Conservation (phyloP, 2,888 invertebrate species). For the Andricus curvator region DNA sequence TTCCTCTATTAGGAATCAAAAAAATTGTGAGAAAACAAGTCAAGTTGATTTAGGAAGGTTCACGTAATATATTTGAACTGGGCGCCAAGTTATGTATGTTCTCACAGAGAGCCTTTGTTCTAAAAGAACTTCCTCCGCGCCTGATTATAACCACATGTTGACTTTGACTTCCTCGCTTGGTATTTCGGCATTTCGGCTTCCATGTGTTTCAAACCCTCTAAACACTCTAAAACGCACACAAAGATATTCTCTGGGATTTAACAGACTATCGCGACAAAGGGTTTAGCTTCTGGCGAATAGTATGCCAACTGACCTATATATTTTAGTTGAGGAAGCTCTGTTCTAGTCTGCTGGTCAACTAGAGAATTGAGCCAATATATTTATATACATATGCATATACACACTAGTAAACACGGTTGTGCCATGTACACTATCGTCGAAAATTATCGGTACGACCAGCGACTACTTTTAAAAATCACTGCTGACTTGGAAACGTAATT, state of each 20-base stretch:
- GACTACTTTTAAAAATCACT: too few species aligned
- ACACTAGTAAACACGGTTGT: background rate
- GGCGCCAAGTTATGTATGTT: background rate
- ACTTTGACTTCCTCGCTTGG: slow-evolving; percentile 55
- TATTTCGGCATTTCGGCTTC: slow-evolving; percentile 51
- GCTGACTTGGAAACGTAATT: too few species aligned
- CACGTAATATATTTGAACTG: background rate
- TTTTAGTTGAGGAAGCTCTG: slow-evolving; percentile 43
- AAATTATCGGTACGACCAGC: too few species aligned
- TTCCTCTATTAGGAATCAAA: background rate
- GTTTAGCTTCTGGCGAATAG: slow-evolving; percentile 50
- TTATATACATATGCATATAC: background rate
- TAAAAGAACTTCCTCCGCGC: slow-evolving; percentile 35
- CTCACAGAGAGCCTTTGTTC: slow-evolving; percentile 32
- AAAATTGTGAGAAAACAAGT: background rate
- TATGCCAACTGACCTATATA: slow-evolving; percentile 69
- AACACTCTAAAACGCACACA: background rate
- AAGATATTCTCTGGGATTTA: slow-evolving; percentile 18
- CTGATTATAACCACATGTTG: slow-evolving; percentile 44
- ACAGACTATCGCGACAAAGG: slow-evolving; percentile 54
- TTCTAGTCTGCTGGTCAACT: slow-evolving; percentile 11
- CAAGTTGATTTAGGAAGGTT: background rate
- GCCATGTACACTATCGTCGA: too few species aligned
- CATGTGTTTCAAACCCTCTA: slow-evolving; percentile 4
- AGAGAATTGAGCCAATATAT: slow-evolving; percentile 5